phyloP scores from a whole-genome alignment of 2,113 vertebrate species.

The Ancistrus triradiatus region DNA sequence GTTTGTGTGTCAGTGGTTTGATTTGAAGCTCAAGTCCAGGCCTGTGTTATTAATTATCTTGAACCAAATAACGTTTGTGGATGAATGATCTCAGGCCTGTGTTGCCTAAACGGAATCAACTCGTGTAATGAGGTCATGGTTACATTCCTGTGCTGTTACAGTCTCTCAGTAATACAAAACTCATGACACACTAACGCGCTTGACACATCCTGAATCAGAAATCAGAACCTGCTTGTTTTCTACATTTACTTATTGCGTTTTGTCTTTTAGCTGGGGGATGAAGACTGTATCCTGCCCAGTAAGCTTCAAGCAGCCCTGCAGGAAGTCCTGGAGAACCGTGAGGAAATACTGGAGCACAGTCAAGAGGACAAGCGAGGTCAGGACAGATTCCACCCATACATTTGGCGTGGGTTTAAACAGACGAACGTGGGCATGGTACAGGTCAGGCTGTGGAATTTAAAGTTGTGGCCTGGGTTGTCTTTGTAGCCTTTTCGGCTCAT shows the following conservation, averaged over 20 bases:
- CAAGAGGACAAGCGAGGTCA: slow-evolving; percentile 64
- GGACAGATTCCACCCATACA: slow-evolving; percentile 29
- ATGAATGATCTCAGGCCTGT: background rate
- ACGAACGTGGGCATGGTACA: too few species aligned
- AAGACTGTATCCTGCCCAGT: slow-evolving; percentile 90
- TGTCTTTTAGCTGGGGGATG: slow-evolving; percentile 79
- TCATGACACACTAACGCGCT: too few species aligned
- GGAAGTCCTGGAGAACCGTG: slow-evolving; percentile 86
- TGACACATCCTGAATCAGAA: too few species aligned
- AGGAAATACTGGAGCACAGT: slow-evolving; percentile 77
- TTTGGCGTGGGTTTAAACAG: too few species aligned
- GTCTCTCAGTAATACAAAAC: background rate
- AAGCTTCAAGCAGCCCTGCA: slow-evolving; percentile 90
- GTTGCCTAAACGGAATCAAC: background rate
- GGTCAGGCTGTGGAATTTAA: too few species aligned
- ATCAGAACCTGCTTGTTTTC: too few species aligned
- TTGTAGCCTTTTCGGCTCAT: too few species aligned
- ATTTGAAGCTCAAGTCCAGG: slow-evolving; percentile 20
- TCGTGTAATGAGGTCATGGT: background rate
- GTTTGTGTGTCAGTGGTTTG: slow-evolving; percentile 31
- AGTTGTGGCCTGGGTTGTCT: too few species aligned
- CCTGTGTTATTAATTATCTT: slow-evolving; percentile 14
- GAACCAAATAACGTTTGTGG: slow-evolving; percentile 1
- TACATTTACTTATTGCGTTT: too few species aligned
- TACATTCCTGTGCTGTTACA: background rate